A percentile compares a stretch with the other conserved stretches of the same genome.
Evolutionary conservation across 1,140 invertebrate genomes (phyloP).

Genomic region (Diuraphis noxia): DNA sequence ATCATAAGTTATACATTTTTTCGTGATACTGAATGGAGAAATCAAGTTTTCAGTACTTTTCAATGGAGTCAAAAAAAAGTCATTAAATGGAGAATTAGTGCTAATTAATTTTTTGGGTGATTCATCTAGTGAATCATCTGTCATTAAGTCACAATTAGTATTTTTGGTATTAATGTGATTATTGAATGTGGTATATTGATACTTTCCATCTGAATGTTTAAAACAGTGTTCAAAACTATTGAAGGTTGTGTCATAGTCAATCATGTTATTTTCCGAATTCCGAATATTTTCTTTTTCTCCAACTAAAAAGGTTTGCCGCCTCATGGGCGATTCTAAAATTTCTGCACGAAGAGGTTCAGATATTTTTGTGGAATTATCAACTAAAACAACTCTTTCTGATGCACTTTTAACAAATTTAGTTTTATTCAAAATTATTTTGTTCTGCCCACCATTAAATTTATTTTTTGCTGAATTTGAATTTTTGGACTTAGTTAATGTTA

Average conservation of each 20-base stretch:
- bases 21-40: conserved; percentile 41
- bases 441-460: neutral
- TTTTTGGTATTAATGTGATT: neutral
- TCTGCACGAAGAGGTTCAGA: neutral
- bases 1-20: neutral
- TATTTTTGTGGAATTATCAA: neutral
- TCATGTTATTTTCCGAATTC: neutral
- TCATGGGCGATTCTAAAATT: neutral
- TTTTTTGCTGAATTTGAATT: neutral
- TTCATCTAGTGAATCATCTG: neutral
- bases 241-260: neutral
- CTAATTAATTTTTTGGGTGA: neutral
- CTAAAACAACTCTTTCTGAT: neutral
- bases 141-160: neutral
- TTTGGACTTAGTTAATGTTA: neutral
- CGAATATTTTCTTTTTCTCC: conserved; percentile 40
- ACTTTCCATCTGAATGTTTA: neutral
- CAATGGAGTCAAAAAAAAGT: conserved; percentile 43
- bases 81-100: conserved; percentile 8
- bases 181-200: neutral
- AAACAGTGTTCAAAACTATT: neutral
- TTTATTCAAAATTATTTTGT: conserved; percentile 29
- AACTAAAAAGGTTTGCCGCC: conserved; percentile 30
- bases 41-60: conserved; percentile 35
- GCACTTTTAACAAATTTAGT: neutral